Base-by-base conservation (phyloP, 2,113 vertebrate species). In the Pelmatolapia mariae region DNA sequence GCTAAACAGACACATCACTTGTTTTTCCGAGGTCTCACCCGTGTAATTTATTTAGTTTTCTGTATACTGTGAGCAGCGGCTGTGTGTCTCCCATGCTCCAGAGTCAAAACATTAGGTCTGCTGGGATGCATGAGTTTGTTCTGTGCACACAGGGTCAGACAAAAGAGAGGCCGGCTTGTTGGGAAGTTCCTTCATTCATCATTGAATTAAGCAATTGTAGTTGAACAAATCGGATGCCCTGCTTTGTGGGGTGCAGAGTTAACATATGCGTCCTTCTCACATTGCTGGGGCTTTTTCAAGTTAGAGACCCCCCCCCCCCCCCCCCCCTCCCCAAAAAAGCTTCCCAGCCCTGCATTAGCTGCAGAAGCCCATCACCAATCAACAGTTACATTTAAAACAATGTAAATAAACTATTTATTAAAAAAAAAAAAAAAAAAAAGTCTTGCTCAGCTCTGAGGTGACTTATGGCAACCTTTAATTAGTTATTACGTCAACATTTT, bases 121-220 rank as follows among this genome's bases (percentile, higher is more conserved):
- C 84, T 86, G 90, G 73, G 85, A 89, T 82, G 86, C 83, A 52
- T 8, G 47, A 78, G 85, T 79, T 38, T 92, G 80, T 52, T 66
- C 71, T 16, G 86, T 81, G 78, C 24, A 19, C 73, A 76, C 86
- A 85, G 82, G 86, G 43, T 40, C 82, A 85, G 86, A 95, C 91
- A 94, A 94, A 94, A 85, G 61, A 71, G 73, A 80, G 31, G 59
- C 87, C 16, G 86, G 83, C 93, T 81, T 38, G 85, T 82, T 76
- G 83, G 92, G 89, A 94, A 93, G 88, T 91, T 92, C 91, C 76
- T 87, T 90, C 91, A 89, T 95, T 94, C 91, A 15, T 94, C 89
- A 92, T 85, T 36, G 47, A 93, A 94, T 95, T 89, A 95, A 93
- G 86, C 84, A 56, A 93, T 93, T 93, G 15, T 82, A 83, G 80